A percentile compares a stretch with the other conserved stretches of the same genome.
These are phyloP conservation scores for Neuroterus valhalla DNA, from an alignment of 1,140 invertebrate species.

Conservation along the genomic window DNA sequence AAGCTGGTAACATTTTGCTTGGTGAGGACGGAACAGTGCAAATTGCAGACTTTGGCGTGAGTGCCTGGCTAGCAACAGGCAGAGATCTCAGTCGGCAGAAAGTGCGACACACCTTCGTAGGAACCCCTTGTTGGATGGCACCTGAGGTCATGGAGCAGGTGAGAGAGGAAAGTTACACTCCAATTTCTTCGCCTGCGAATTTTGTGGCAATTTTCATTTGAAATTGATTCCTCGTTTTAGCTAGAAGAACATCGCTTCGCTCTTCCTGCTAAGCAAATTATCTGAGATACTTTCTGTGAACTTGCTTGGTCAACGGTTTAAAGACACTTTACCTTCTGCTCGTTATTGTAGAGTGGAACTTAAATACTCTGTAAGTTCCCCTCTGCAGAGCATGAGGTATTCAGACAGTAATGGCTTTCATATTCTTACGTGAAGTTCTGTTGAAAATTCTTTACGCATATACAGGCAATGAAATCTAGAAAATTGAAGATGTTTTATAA, in stretches of 20 bases:
- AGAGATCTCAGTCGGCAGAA: conserved; percentile 95
- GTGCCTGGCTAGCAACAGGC: conserved; percentile 93
- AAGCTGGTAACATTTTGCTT: conserved; percentile 98
- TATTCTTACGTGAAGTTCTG: neutral
- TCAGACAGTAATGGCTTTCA: neutral
- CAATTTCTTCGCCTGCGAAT: conserved; percentile 74
- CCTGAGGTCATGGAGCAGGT: conserved; percentile 99
- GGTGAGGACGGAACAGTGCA: conserved; percentile 99
- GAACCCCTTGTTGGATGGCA: conserved; percentile 99
- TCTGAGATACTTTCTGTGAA: too few relatives aligned
- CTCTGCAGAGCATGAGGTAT: conserved; percentile 3
- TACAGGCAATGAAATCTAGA: conserved; percentile 18
- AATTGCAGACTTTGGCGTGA: conserved; percentile 97
- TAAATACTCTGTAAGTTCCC: too few relatives aligned
- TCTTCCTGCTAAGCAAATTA: too few relatives aligned
- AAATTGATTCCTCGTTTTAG: conserved; percentile 16
- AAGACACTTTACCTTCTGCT: too few relatives aligned
- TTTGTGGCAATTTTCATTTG: conserved; percentile 59
- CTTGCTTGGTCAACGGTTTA: too few relatives aligned
- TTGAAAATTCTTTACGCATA: neutral
- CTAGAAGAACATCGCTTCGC: neutral
- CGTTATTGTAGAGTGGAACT: too few relatives aligned
- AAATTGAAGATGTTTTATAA: neutral
- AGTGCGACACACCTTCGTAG: conserved; percentile 97
- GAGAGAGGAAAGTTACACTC: conserved; percentile 76